phyloP scores from a whole-genome alignment of 2,113 vertebrate species.

The Pimephales promelas region DNA sequence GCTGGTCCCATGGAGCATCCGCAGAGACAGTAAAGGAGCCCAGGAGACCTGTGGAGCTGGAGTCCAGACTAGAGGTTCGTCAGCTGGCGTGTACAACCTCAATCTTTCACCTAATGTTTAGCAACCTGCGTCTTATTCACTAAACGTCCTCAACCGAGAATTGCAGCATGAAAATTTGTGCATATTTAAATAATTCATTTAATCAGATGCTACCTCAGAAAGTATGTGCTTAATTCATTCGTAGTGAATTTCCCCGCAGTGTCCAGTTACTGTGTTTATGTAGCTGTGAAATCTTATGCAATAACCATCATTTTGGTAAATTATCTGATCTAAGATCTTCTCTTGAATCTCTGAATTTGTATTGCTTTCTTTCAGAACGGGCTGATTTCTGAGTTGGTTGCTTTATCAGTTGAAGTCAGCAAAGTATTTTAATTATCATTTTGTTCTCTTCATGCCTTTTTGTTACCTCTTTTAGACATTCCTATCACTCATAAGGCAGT shows the following conservation, averaged over 20 bases:
- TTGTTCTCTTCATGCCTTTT: not conserved
- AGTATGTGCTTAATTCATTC: not conserved
- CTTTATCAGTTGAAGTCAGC: not conserved
- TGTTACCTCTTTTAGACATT: not conserved
- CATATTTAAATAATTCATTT: constrained; percentile 1
- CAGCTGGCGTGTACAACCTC: not conserved
- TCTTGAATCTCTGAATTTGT: not conserved
- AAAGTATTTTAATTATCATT: not conserved
- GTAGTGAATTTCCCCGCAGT: not conserved
- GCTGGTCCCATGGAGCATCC: constrained; percentile 89
- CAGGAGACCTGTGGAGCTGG: constrained; percentile 94
- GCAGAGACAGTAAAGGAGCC: constrained; percentile 83
- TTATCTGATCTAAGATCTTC: not conserved
- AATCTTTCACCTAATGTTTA: not conserved
- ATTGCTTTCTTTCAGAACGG: not conserved
- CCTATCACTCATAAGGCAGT: not conserved
- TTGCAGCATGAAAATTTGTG: not conserved
- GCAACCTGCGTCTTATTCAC: not conserved
- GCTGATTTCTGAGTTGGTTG: not conserved
- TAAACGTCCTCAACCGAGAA: not conserved
- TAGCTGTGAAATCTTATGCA: not conserved
- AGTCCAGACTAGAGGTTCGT: constrained; percentile 92
- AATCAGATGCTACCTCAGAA: not conserved
- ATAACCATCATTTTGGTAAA: not conserved
- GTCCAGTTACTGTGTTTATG: not conserved